phyloP scores from a whole-genome alignment of 2,888 invertebrate genomes.

The Drosophila neoperkinsi region DNA sequence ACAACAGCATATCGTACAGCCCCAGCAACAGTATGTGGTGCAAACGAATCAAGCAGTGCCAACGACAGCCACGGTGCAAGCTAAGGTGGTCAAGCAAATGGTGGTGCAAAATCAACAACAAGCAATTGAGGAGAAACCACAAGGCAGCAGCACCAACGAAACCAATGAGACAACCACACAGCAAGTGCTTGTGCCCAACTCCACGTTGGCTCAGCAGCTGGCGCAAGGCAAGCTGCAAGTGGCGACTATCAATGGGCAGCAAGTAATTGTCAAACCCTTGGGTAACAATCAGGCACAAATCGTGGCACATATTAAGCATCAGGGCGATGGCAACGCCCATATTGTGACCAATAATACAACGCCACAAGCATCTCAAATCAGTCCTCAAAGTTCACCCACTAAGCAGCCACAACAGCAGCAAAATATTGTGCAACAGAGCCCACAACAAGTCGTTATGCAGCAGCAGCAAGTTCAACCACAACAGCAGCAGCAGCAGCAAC shows the following conservation, averaged over 20 bases:
- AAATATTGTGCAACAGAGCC: constrained; percentile 38
- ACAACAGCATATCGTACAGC: constrained; percentile 72
- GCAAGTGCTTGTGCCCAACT: constrained; percentile 92
- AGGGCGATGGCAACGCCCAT: constrained; percentile 85
- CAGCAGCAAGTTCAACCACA: constrained; percentile 56
- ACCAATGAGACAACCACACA: constrained; percentile 71
- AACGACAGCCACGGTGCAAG: constrained; percentile 61
- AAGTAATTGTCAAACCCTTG: constrained; percentile 92
- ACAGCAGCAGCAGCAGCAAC: constrained; percentile 41
- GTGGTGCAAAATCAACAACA: constrained; percentile 73
- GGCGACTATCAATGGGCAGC: constrained; percentile 94
- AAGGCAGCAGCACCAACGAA: constrained; percentile 82
- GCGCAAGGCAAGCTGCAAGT: constrained; percentile 93
- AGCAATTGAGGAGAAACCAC: constrained; percentile 64
- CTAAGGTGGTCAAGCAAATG: constrained; percentile 75
- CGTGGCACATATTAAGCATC: constrained; percentile 89
- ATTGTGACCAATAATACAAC: constrained; percentile 83
- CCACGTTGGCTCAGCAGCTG: constrained; percentile 91
- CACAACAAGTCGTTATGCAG: constrained; percentile 54
- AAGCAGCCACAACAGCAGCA: constrained; percentile 54
- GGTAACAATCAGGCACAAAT: constrained; percentile 92
- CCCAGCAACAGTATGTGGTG: constrained; percentile 79
- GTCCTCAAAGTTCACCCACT: constrained; percentile 64
- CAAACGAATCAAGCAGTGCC: constrained; percentile 69
- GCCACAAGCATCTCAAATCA: constrained; percentile 70